Evolutionary conservation across 2,113 vertebrate species (phyloP).

Genomic region (Setophaga kirtlandii): DNA sequence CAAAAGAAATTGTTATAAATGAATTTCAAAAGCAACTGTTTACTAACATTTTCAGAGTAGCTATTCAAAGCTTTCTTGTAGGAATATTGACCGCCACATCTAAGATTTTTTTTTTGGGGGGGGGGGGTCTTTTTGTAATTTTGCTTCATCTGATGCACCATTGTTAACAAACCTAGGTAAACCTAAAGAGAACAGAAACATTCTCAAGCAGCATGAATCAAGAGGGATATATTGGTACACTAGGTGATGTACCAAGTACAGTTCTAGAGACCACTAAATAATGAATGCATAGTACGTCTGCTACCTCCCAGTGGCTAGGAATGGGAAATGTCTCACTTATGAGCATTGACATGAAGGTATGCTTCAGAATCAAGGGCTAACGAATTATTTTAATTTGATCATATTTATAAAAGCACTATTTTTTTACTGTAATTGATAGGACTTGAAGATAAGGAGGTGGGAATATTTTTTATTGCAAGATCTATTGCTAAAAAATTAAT

Average conservation of each 20-base stretch:
- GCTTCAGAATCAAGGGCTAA: neutral
- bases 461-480: neutral
- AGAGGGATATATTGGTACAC: neutral
- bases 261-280: neutral
- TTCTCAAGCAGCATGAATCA: neutral
- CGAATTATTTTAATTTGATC: neutral
- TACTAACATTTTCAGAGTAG: neutral
- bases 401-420: neutral
- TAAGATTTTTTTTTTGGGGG: neutral
- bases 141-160: neutral
- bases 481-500: neutral
- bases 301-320: conserved; percentile 54
- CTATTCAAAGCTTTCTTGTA: neutral
- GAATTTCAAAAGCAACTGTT: neutral
- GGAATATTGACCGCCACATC: neutral
- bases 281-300: conserved; percentile 26
- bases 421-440: neutral
- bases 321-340: neutral
- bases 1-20: neutral
- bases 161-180: neutral
- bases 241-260: neutral
- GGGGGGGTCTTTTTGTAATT: neutral
- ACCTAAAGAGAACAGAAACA: neutral
- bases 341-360: neutral
- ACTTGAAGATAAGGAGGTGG: neutral